Evolutionary conservation across 1,140 invertebrate genomes (phyloP), one percentile per base, ranked within the genome.

Genomic region (Cecropterus lyciades): DNA sequence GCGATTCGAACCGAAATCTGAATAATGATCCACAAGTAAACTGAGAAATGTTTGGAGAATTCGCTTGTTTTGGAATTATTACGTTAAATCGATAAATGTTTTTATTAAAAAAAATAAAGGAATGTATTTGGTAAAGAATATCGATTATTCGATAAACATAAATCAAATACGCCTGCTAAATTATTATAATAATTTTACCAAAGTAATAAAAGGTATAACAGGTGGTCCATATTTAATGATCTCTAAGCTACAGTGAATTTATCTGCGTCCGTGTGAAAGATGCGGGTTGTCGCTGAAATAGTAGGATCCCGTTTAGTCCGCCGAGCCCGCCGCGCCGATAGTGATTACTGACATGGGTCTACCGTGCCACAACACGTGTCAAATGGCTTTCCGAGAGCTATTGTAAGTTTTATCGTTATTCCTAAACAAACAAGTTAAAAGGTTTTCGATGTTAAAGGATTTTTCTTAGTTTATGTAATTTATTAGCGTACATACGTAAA

Each of bases 221-320:
- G 77, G 82, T 77, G 73, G 72, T 74, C 69, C 52, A 80, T 82
- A 82, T 83, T 83, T 83, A 77, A 84, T 78, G 69, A 73, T 71
- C 73, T 77, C 70, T 68, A 63, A 73, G 62, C 42, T 56, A 56
- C 71, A 75, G 72, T 82, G 83, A 79, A 81, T 81, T 82, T 79
- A 70, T 80, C 60, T 69, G 68, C 48, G 67, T 73, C 55, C 60
- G 33, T 37, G 59, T 64, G 30, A 72, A n/a, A n/a, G 67, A 72
- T 66, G 67, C 52, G 63, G 27, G 56, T 43, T 67, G 60, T 57
- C 64, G 27, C 48, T 73, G 67, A 71, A n/a, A n/a, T 67, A 71
- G 65, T 64, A 67, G 60, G 48, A 45, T 60, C 46, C 52, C 48
- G 53, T 30, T 40, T 40, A 20, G n/a, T n/a, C 40, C 27, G 51